Evolutionary conservation across 2,113 vertebrate genomes (phyloP), one percentile per base, ranked within the genome.

Genomic region (Bubo blakistoni): DNA sequence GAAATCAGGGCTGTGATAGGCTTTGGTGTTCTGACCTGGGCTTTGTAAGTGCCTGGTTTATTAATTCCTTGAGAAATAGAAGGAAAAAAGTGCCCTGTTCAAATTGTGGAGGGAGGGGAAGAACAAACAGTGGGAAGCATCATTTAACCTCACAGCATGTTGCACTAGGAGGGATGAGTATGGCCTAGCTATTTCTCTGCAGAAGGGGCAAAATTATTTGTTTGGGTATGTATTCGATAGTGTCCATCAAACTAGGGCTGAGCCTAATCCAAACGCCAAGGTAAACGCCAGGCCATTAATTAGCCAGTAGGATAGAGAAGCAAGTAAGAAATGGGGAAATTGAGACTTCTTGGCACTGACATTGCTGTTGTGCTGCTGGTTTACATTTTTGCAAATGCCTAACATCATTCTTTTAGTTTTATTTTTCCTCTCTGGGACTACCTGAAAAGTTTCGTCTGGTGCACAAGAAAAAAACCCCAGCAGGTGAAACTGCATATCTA

Each of bases 201-300:
- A 76, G 42, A 76, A 90, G 29, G 24, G 32, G 20, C 7, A 69
- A n/a, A 78, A 29, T 22, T 7, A n/a, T 61, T 71, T 66, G 7
- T 15, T 65, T n/a, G 32, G 27, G 11, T 69, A 24, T 7, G 9
- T 49, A 7, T 74, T 67, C n/a, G 42, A 49, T 47, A 54, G 58
- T 14, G 2, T 9, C 13, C 6, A 10, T 34, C 46, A 49, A 79
- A 22, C 10, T 47, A 57, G n/a, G 16, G 16, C 26, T 34, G 16
- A 59, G 22, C 46, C 13, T 25, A 65, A 47, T 29, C 19, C 36
- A 69, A 51, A 27, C 9, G 29, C 16, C 47, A 69, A 26, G 29
- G 46, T 36, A n/a, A 40, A 34, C 0, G 0, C 9, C 4, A 20
- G 55, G 11, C 62, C 4, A 3, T 42, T 36, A 16, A 40, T 63